A percentile compares a stretch with the other conserved stretches of the same genome.
Conservation (phyloP, 2,888 invertebrate genomes). For the Monochamus alternatus region DNA sequence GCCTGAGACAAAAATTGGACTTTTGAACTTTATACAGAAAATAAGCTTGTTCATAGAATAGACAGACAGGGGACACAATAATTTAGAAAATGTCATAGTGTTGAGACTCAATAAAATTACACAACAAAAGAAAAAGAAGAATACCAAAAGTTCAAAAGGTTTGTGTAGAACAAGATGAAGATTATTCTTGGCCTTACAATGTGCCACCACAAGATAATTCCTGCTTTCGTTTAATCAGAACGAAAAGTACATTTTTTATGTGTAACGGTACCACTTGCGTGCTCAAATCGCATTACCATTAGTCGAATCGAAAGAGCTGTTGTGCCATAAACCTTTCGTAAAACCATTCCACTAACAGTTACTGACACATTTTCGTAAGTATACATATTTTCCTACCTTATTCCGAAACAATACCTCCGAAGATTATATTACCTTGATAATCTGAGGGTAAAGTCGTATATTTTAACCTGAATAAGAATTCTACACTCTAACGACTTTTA, state of each 20-base stretch:
- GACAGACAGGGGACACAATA: too few species aligned
- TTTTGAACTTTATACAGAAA: too few species aligned
- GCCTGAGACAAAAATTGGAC: too few species aligned
- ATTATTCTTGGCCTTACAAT: too few species aligned
- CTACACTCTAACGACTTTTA: conserved; percentile 32
- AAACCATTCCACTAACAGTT: conserved; percentile 19
- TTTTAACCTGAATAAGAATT: conserved; percentile 33
- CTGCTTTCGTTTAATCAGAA: neutral
- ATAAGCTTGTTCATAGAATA: too few species aligned
- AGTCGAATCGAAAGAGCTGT: neutral
- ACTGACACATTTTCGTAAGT: conserved; percentile 28
- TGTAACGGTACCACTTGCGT: neutral
- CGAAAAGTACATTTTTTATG: neutral
- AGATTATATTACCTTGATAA: conserved; percentile 31
- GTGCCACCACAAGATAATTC: too few species aligned
- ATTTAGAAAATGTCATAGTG: too few species aligned
- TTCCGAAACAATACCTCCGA: conserved; percentile 21
- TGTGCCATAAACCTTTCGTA: neutral
- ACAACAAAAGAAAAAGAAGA: too few species aligned
- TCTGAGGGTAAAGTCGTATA: conserved; percentile 33
- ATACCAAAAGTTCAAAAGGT: too few species aligned
- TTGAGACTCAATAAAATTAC: too few species aligned
- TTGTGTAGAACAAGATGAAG: too few species aligned
- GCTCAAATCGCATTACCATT: neutral
- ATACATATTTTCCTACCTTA: conserved; percentile 22